Conservation (phyloP, 2,888 invertebrate species). For the Dyspetes luteomarginatus region DNA sequence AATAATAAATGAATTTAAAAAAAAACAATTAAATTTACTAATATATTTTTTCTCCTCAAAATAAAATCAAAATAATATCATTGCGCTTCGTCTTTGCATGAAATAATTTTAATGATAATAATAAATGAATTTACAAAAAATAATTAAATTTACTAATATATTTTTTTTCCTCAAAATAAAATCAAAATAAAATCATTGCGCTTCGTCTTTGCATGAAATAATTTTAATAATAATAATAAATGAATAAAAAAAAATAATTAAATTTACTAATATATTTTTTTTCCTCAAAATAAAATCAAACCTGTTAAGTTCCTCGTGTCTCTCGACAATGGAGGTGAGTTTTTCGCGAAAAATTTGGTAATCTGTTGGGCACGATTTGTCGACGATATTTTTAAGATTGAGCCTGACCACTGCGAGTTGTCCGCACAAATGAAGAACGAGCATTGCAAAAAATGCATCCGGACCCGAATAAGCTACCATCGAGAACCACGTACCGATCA, state of each 20-base stretch:
- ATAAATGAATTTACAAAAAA: no score
- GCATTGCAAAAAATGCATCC: slow-evolving; percentile 72
- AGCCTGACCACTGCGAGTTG: slow-evolving; percentile 68
- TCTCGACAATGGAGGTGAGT: slow-evolving; percentile 59
- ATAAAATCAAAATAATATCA: no score
- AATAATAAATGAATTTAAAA: not conserved
- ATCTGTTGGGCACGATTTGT: slow-evolving; percentile 28
- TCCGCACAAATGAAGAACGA: slow-evolving; percentile 75
- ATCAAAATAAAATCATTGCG: no score
- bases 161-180: not conserved
- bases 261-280: slow-evolving; percentile 10
- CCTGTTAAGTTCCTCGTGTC: slow-evolving; percentile 68
- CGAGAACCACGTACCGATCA: slow-evolving; percentile 68
- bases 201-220: slow-evolving; percentile 67
- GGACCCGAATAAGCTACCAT: slow-evolving; percentile 72
- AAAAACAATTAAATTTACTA: not conserved
- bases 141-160: no score
- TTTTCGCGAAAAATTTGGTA: slow-evolving; percentile 33
- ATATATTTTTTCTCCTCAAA: not conserved
- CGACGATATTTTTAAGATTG: slow-evolving; percentile 53
- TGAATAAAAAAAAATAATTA: not conserved
- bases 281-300: slow-evolving; percentile 38
- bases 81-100: no score
- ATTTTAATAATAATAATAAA: not conserved
- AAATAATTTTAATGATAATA: no score